Base-by-base conservation (phyloP, 2,888 invertebrate species). In the Acronicta leporina region DNA sequence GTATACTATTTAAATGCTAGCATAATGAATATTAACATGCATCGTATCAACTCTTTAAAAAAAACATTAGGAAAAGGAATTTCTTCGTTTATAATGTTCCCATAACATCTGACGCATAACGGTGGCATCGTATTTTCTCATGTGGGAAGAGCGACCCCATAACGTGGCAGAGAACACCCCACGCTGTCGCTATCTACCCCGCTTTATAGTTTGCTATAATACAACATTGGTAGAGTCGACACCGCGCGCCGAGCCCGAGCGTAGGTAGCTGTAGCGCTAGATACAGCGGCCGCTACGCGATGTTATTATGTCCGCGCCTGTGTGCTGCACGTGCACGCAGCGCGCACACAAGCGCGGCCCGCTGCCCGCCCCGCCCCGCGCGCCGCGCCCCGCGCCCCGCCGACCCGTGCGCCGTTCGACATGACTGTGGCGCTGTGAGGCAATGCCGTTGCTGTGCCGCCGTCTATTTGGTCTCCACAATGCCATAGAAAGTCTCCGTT, bases 401-500 rank as follows among this genome's bases (percentile, higher is more conserved):
- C 81, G 61, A 80, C 70, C 68, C 82, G 66, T 83, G 64, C 76
- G 69, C 82, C 86, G 84, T 83, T 85, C 88, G 90, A 86, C 90
- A 88, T 87, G 90, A 87, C 90, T 89, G 75, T 84, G 86, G 86
- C 89, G 87, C 86, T 88, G 89, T 93, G 93, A 91, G 88, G 94
- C 93, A 94, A 94, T 90, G 91, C 90, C 92, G 89, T 86, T 90
- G 91, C 90, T 88, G 89, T 83, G 87, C 91, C 91, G 90, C 89
- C 92, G 89, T 90, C 92, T 90, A 92, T 90, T 92, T 88, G 87
- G 85, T 87, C 90, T 89, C 90, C 87, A 92, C 94, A 94, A 94
- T 94, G 94, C 92, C 94, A 92, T 94, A 94, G 94, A 94, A 94
- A 94, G 94, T 94, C 87, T 85, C 86, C 88, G 89, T 87, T 89